Evolutionary conservation across 2,113 vertebrate species (phyloP).

Genomic region (Microtus ochrogaster): DNA sequence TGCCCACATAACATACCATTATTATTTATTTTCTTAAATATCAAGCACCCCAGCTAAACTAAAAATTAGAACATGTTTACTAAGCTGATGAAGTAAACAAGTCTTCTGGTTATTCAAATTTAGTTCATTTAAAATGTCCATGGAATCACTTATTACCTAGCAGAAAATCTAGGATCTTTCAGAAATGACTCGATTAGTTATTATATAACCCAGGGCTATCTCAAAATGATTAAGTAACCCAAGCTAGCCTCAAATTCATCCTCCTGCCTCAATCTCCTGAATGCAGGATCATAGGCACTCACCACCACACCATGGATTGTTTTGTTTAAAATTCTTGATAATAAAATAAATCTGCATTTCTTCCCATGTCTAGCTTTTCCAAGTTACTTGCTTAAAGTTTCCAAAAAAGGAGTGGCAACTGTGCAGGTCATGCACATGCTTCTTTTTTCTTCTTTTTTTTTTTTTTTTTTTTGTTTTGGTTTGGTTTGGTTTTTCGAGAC

Average conservation of each 20-base stretch:
- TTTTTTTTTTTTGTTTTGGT: no score
- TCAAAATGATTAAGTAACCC: background rate
- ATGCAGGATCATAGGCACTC: background rate
- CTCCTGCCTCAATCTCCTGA: background rate
- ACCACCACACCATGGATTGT: background rate
- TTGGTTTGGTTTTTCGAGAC: no score
- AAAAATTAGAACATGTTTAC: constrained; percentile 64
- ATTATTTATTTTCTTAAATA: constrained; percentile 44
- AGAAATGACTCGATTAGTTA: constrained; percentile 41
- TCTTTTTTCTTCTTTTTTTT: background rate
- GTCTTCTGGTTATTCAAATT: constrained; percentile 57
- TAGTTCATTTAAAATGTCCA: constrained; percentile 56
- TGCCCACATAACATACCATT: constrained; percentile 55
- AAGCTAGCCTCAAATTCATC: background rate
- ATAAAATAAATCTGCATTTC: constrained; percentile 36
- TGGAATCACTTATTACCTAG: constrained; percentile 34
- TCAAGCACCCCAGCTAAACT: background rate
- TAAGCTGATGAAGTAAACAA: constrained; percentile 41
- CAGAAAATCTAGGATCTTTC: constrained; percentile 47
- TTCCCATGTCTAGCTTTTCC: constrained; percentile 10
- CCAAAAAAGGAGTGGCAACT: background rate
- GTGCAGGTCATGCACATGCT: constrained; percentile 12
- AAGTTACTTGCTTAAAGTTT: constrained; percentile 37
- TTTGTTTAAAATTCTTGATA: constrained; percentile 44
- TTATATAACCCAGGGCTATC: background rate